phyloP scores from a whole-genome alignment of 2,113 vertebrate species.

The Varanus komodoensis region DNA sequence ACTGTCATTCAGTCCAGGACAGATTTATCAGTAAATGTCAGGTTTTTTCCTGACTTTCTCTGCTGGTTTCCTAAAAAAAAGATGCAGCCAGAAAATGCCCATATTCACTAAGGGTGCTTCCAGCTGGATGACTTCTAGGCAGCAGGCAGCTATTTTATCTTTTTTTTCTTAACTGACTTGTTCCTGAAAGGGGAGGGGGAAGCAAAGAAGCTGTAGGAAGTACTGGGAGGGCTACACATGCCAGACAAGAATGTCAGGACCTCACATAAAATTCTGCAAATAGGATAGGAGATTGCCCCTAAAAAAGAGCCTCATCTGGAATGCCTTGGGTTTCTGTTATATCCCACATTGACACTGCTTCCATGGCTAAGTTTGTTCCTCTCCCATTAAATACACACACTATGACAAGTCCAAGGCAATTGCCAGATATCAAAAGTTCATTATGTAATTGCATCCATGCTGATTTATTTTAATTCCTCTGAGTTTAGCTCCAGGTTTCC shows the following conservation, averaged over 20 bases:
- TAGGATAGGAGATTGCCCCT: no score
- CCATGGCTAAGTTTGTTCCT: background rate
- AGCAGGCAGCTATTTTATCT: no score
- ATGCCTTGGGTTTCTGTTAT: background rate
- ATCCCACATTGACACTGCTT: background rate
- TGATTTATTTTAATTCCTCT: background rate
- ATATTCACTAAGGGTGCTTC: no score
- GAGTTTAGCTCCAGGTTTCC: background rate
- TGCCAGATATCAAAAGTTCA: background rate
- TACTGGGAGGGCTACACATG: no score
- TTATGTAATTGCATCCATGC: background rate
- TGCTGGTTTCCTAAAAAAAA: background rate
- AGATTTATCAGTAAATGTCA: background rate
- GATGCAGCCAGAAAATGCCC: background rate
- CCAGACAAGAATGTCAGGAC: no score
- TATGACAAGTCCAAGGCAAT: background rate
- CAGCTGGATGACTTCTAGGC: no score
- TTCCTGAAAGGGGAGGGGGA: no score
- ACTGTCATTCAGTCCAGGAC: background rate
- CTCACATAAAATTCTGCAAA: no score
- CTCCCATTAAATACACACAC: background rate
- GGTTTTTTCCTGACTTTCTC: background rate
- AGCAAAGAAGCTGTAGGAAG: no score
- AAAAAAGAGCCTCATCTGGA: no score
- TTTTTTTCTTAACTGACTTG: no score